Conservation (phyloP, 2,113 vertebrate genomes). For the Python bivittatus region DNA sequence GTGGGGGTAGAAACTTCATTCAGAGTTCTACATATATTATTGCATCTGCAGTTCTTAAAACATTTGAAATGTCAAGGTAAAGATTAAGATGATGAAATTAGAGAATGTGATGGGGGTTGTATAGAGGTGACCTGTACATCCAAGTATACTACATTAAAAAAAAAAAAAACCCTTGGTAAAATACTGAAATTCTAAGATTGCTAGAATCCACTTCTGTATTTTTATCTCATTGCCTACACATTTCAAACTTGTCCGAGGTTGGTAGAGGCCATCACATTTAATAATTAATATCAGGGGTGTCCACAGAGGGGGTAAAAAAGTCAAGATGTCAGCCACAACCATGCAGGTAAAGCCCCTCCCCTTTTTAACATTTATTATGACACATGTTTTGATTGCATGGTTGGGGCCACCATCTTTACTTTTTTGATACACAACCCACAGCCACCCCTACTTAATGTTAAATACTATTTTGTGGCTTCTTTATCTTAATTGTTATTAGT, state of each 20-base stretch:
- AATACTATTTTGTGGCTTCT: neutral
- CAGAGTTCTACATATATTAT: neutral
- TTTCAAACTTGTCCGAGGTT: neutral
- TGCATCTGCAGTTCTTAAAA: neutral
- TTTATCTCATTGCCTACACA: neutral
- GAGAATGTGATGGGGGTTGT: neutral
- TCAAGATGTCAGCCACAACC: neutral
- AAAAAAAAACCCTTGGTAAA: neutral
- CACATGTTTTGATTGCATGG: too few relatives aligned
- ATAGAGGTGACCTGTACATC: too few relatives aligned
- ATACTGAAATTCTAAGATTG: too few relatives aligned
- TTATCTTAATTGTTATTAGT: constrained; percentile 16
- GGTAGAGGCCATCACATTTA: neutral
- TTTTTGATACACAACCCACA: neutral
- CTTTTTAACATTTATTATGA: too few relatives aligned
- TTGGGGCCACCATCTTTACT: neutral
- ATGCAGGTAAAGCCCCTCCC: neutral
- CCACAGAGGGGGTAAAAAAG: neutral
- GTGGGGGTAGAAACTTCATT: neutral
- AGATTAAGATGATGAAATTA: neutral
- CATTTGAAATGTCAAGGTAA: neutral
- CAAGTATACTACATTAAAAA: neutral
- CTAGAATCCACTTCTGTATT: neutral
- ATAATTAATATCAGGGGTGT: neutral
- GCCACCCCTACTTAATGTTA: neutral